phyloP scores from a whole-genome alignment of 2,888 invertebrate species.

The Melieria picta region DNA sequence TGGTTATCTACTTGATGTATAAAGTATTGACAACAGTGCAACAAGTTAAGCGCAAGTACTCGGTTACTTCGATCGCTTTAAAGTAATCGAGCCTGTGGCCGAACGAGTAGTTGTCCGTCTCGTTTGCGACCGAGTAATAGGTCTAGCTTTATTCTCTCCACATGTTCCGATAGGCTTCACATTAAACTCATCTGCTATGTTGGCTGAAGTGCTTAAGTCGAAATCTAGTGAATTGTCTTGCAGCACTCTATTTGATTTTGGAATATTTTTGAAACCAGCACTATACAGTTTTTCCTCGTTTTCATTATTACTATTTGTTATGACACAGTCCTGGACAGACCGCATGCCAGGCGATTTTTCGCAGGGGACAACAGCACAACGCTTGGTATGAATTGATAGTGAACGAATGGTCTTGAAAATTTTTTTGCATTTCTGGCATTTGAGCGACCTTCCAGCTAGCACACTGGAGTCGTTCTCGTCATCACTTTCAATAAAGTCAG shows the following conservation, averaged over 20 bases:
- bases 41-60: no score
- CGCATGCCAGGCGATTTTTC: neutral
- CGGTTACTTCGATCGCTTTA: slow-evolving; percentile 19
- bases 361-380: slow-evolving; percentile 17
- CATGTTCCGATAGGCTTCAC: slow-evolving; percentile 2
- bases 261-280: neutral
- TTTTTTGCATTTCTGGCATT: slow-evolving; percentile 34
- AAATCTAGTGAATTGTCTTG: slow-evolving; percentile 5
- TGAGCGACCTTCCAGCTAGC: slow-evolving; percentile 26
- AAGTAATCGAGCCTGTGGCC: neutral
- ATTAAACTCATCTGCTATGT: slow-evolving; percentile 8
- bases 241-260: slow-evolving; percentile 1
- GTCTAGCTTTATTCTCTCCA: slow-evolving; percentile 23
- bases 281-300: neutral
- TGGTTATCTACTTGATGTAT: no score
- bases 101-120: slow-evolving; percentile 21
- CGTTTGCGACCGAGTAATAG: slow-evolving; percentile 38
- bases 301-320: neutral
- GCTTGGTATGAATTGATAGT: slow-evolving; percentile 30
- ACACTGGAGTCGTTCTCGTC: neutral
- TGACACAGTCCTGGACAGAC: no score
- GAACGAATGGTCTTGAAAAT: slow-evolving; percentile 34
- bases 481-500: slow-evolving; percentile 30
- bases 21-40: no score
- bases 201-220: neutral